These are phyloP conservation scores for Mobula birostris DNA, from an alignment of 2,113 vertebrate species.

Conservation along the genomic window DNA sequence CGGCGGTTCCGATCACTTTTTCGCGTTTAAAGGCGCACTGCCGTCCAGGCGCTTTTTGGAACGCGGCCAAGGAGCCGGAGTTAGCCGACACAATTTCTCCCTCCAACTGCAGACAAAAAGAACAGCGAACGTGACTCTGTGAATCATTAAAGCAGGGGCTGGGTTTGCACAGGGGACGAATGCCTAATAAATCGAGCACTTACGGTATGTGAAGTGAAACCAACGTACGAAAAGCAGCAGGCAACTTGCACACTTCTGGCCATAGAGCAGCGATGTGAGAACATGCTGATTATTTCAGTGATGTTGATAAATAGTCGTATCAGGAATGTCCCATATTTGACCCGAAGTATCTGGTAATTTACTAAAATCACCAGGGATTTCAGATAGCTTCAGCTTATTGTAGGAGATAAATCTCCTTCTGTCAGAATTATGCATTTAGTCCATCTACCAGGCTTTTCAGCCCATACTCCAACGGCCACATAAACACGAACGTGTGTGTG, in stretches of 20 bases:
- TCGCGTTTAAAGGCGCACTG: not conserved
- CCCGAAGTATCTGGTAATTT: no score
- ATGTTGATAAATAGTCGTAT: not conserved
- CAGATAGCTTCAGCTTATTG: no score
- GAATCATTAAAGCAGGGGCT: no score
- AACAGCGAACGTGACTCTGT: not conserved
- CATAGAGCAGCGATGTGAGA: not conserved
- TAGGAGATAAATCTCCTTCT: no score
- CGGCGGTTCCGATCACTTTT: not conserved
- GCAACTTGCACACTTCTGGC: not conserved
- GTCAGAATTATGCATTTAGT: no score
- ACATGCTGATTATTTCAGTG: not conserved
- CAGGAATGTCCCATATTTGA: no score
- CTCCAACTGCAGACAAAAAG: no score
- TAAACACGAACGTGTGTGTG: no score
- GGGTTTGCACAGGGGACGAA: not conserved
- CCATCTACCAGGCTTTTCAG: no score
- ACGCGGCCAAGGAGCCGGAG: not conserved
- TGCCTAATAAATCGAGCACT: not conserved
- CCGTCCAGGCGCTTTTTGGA: not conserved
- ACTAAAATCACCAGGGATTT: no score
- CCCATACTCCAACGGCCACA: no score
- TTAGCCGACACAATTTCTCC: not conserved
- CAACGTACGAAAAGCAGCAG: not conserved
- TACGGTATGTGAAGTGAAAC: no score